Evolutionary conservation across 2,888 invertebrate genomes (phyloP), one percentile per base, ranked within the genome.

Genomic region (Leptopilina drosophilae): DNA sequence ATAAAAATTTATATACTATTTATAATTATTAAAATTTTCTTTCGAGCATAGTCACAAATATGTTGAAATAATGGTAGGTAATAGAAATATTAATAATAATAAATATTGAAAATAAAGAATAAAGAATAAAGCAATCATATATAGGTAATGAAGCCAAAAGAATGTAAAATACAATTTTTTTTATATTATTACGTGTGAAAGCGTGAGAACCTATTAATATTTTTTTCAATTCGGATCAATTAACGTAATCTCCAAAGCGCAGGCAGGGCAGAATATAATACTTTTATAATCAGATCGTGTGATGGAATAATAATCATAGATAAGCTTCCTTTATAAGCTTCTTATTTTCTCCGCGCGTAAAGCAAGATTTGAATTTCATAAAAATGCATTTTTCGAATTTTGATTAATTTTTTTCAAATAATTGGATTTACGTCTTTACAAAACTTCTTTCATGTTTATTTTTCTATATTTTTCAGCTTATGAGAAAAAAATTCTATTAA

Each of bases 281-380:
- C 33, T 53, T 77, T 40, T 49, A 49, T 40, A 40, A 78, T 56
- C 26, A 80, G 79, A 64, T 65, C 79, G 67, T 69, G 77, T 76
- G 26, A 79, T 62, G 79, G 73, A 77, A 62, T 75, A 64, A 67
- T 59, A 82, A 79, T 73, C 64, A 65, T 78, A 78, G 80, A 81
- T 87, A 86, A 87, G 86, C 84, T 82, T 79, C 82, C 85, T 84
- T 85, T 15, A n/a, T 15, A 15, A 9, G 62, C 20, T 59, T 15
- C 15, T 59, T 56, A 12, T 12, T n/a, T 82, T 76, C 80, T 87
- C 86, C 12, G 8, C 83, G 79, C 83, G 83, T 83, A 5, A 73
- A 73, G 26, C 20, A 9, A 20, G n/a, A 59, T 33, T 15, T 5
- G 5, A 6, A 53, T 49, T 20, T 49, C 15, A 11, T 12, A 46